phyloP scores from a whole-genome alignment of 2,888 invertebrate species.

The Tribolium freemani region DNA sequence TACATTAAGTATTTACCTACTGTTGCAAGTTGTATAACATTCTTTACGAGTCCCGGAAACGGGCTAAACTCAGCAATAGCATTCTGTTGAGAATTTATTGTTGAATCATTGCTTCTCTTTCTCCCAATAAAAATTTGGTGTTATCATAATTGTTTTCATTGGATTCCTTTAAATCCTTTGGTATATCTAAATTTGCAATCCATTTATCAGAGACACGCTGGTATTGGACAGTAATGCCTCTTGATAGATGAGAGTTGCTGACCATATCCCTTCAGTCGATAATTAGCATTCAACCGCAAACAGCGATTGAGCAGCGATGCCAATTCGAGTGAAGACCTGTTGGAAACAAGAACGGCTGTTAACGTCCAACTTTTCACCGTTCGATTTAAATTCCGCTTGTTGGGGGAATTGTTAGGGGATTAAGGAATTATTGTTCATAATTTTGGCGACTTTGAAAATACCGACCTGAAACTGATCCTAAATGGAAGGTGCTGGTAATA shows the following conservation, averaged over 20 bases:
- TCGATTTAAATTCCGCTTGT: slow-evolving; percentile 26
- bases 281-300: slow-evolving; percentile 41
- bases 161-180: slow-evolving; percentile 7
- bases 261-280: slow-evolving; percentile 37
- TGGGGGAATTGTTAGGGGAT: slow-evolving; percentile 26
- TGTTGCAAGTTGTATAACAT: not conserved
- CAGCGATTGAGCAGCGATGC: slow-evolving; percentile 23
- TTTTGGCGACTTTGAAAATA: slow-evolving; percentile 33
- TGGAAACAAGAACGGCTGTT: slow-evolving; percentile 1
- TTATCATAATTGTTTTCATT: not conserved
- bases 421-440: slow-evolving; percentile 38
- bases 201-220: slow-evolving; percentile 36
- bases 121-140: no score
- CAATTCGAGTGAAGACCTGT: slow-evolving; percentile 25
- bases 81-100: not conserved
- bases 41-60: not conserved
- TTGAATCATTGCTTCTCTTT: not conserved
- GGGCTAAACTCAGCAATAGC: not conserved
- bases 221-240: slow-evolving; percentile 35
- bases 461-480: slow-evolving; percentile 29
- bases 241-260: slow-evolving; percentile 41
- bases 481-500: slow-evolving; percentile 36
- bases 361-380: not conserved
- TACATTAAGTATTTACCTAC: not conserved
- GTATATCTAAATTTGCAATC: slow-evolving; percentile 32